Evolutionary conservation across 2,113 vertebrate species (phyloP).

Genomic region (Pomatostomus ruficeps): DNA sequence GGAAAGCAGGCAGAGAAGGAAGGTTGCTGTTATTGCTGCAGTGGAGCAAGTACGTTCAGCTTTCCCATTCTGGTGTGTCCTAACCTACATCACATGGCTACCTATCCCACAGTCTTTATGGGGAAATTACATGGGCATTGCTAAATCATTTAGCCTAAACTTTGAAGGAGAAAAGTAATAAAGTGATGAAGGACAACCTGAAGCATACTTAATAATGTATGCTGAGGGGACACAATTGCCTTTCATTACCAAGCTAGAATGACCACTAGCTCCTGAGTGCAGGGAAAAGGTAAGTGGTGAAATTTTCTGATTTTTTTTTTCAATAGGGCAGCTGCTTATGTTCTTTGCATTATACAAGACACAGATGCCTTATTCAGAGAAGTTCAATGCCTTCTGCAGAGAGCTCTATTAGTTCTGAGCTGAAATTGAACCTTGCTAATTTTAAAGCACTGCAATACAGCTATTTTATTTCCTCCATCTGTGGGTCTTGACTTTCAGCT

Average conservation of each 20-base stretch:
- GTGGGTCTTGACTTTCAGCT: conserved; percentile 51
- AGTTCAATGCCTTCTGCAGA: conserved; percentile 19
- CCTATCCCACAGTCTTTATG: conserved; percentile 42
- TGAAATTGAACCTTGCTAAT: conserved; percentile 51
- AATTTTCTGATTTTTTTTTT: background rate
- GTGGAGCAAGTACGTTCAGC: conserved; percentile 40
- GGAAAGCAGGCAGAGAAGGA: background rate
- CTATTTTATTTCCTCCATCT: conserved; percentile 68
- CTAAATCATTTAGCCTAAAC: conserved; percentile 64
- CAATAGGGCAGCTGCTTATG: background rate
- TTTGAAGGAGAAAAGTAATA: conserved; percentile 62
- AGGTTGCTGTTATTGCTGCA: background rate
- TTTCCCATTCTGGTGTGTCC: conserved; percentile 46
- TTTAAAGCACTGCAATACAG: conserved; percentile 57
- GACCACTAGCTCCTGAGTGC: background rate
- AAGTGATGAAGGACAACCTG: conserved; percentile 60
- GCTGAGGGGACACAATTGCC: conserved; percentile 5
- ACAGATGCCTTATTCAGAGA: conserved; percentile 11
- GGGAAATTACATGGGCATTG: conserved; percentile 30
- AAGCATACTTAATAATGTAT: conserved; percentile 59
- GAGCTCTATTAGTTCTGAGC: conserved; percentile 15
- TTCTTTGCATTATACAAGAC: conserved; percentile 21
- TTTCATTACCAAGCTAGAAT: background rate
- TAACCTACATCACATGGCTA: conserved; percentile 57
- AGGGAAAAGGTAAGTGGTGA: background rate